Base-by-base conservation (phyloP, 2,113 vertebrate species). In the Gadus chalcogrammus region DNA sequence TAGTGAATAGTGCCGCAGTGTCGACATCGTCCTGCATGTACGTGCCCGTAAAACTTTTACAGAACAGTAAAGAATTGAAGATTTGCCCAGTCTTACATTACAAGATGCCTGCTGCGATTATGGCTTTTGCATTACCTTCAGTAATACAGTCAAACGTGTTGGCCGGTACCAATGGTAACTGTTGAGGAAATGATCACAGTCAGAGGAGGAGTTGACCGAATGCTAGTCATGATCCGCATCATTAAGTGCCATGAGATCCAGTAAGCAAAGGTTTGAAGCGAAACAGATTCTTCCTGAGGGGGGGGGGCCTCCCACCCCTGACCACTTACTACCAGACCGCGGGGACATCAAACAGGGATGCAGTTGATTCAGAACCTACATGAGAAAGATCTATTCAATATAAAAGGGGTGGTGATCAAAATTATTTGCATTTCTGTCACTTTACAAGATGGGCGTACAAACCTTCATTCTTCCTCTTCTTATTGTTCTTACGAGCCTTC, bases 381-480 rank as follows among this genome's bases (percentile, higher is more conserved):
- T 35, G 1, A 28, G 58, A 3, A 52, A 4, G 69, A 18, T 13
- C 31, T 0, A 15, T 8, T 55, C 15, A 17, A 3, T 4, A 52
- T 2, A 20, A 4, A 4, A 65, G 20, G 13, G 67, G 16, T 55
- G 55, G 42, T 48, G 42, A 9, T 48, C 5, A 48, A 48, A 17
- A 58, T 58, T 5, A n/a, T 58, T 13, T 16, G 31, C 4, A 35
- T 35, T 35, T 58, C 16, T 17, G 55, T 58, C 5, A 58, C 15
- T 58, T 58, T 12, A 24, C 17, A 13, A 61, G 18, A 35, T 6
- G 15, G 9, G 17, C 18, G 42, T 35, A 58, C 75, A 9, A 75
- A 96, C 95, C 95, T 84, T 94, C 92, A 60, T 88, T 82, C 85
- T 94, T 94, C 66, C 92, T 91, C 76, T 93, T 95, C 84, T 94